Percentiles rank a stretch among this genome's conserved stretches.
These are phyloP conservation scores for Gallinago solitaria DNA, from an alignment of 2,797 vertebrate species.

Conservation along the genomic window DNA sequence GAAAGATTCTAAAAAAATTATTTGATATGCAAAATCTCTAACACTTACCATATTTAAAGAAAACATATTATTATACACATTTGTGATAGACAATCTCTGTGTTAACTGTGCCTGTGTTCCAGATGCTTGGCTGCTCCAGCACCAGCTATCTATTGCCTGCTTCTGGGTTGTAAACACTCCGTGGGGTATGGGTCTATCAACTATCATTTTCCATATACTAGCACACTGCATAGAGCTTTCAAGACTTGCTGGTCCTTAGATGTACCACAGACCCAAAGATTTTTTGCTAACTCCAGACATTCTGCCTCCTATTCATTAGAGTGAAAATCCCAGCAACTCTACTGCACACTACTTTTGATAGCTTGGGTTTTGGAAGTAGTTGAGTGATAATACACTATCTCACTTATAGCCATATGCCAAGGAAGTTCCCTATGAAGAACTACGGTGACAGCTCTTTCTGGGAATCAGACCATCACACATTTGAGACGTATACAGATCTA, in stretches of 20 bases:
- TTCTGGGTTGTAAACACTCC: neutral
- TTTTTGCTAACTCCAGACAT: neutral
- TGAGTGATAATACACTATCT: neutral
- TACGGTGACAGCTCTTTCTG: neutral
- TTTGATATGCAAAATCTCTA: neutral
- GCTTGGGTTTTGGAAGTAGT: neutral
- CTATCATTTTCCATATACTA: neutral
- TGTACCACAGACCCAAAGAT: neutral
- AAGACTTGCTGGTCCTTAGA: neutral
- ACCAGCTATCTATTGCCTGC: neutral
- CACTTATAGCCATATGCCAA: neutral
- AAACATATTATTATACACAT: neutral
- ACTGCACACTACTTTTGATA: neutral
- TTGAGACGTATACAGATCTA: neutral
- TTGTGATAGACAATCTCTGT: neutral
- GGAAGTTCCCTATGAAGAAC: constrained; percentile 18
- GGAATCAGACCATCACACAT: neutral
- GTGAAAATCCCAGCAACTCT: neutral
- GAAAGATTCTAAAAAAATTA: neutral
- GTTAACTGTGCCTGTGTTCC: neutral
- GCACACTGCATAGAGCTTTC: neutral
- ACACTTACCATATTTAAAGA: neutral
- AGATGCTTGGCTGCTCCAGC: neutral
- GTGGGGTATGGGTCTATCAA: neutral
- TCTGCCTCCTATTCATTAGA: neutral